phyloP scores from a whole-genome alignment of 2,797 vertebrate species.

The Melopsittacus undulatus region DNA sequence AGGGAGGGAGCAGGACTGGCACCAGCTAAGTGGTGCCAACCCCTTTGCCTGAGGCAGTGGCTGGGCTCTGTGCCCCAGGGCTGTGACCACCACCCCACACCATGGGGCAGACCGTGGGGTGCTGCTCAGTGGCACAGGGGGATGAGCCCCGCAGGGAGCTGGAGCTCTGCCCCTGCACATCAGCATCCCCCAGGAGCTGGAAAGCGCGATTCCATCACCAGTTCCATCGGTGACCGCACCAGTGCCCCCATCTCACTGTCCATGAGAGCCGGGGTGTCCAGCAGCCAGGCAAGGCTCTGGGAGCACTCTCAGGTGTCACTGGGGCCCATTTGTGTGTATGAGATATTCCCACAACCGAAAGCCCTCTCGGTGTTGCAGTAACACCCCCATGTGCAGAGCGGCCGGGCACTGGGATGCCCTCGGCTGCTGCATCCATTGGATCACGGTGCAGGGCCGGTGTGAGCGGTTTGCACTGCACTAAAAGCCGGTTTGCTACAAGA shows the following conservation, averaged over 20 bases:
- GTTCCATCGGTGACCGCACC: neutral
- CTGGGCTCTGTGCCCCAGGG: neutral
- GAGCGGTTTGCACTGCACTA: constrained; percentile 33
- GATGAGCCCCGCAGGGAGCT: neutral
- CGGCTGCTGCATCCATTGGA: neutral
- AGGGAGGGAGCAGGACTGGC: neutral
- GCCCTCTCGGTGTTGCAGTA: neutral
- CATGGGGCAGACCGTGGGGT: neutral
- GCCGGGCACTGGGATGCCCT: neutral
- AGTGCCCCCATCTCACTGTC: fast-evolving
- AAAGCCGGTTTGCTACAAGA: neutral
- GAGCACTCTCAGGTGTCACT: neutral
- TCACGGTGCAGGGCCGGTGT: neutral
- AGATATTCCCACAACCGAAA: neutral
- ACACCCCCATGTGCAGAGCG: neutral
- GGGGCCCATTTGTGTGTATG: neutral
- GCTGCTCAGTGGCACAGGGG: fast-evolving
- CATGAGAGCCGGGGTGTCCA: neutral
- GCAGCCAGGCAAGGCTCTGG: neutral
- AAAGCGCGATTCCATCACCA: neutral
- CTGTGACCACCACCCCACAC: fast-evolving
- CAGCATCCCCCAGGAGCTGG: neutral
- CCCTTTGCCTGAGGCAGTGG: fast-evolving
- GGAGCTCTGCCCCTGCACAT: fast-evolving
- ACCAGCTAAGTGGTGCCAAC: neutral